These are phyloP conservation scores for Neoseiulus cucumeris DNA, from an alignment of 1,140 invertebrate genomes.

Conservation along the genomic window DNA sequence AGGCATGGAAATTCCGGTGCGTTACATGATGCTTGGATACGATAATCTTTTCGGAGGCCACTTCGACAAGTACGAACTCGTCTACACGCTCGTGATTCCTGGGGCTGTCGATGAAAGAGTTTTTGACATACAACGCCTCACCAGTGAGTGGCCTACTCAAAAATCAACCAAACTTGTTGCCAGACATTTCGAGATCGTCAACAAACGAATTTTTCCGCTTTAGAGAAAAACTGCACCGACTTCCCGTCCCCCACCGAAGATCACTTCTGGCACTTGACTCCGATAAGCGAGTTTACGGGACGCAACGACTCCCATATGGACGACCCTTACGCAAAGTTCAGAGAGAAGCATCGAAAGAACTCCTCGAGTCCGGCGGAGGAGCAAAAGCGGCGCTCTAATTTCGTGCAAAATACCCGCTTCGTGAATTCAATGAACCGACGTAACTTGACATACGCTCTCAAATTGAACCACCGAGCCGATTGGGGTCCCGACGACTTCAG, in stretches of 20 bases:
- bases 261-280: too few relatives aligned
- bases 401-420: conserved; percentile 63
- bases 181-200: too few relatives aligned
- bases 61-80: conserved; percentile 81
- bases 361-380: conserved; percentile 47
- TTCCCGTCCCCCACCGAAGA: too few relatives aligned
- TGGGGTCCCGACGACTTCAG: conserved; percentile 52
- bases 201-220: too few relatives aligned
- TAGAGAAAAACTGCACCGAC: too few relatives aligned
- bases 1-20: conserved; percentile 35
- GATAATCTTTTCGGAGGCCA: conserved; percentile 77
- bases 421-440: conserved; percentile 66
- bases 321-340: conserved; percentile 54
- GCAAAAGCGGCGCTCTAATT: conserved; percentile 47
- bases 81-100: conserved; percentile 50
- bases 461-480: conserved; percentile 74
- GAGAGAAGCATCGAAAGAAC: conserved; percentile 43
- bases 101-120: conserved; percentile 39
- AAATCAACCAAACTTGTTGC: too few relatives aligned
- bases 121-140: conserved; percentile 35
- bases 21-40: conserved; percentile 80
- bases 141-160: too few relatives aligned
- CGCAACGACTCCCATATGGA: conserved; percentile 47
- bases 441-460: conserved; percentile 46
- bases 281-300: conserved; percentile 73